Conservation (phyloP, 1,140 invertebrate species). For the Rhizoglyphus robini region DNA sequence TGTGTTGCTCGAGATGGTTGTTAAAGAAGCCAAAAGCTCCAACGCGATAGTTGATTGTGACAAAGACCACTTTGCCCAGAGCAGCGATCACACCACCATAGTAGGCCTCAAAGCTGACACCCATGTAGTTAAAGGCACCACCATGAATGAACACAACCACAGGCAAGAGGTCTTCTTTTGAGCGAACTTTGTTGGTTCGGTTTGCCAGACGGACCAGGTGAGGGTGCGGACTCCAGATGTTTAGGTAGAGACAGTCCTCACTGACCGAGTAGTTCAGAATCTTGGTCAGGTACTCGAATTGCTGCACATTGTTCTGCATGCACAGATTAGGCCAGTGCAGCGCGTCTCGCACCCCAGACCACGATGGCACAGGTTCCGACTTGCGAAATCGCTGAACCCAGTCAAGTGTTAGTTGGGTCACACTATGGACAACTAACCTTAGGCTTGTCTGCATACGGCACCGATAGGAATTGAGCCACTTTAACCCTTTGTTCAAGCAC, state of each 20-base stretch:
- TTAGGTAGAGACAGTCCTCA: constrained; percentile 95
- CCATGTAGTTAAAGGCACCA: constrained; percentile 81
- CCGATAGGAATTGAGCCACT: constrained; percentile 24
- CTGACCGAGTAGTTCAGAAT: constrained; percentile 58
- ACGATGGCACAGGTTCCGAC: neutral
- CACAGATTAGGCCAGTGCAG: constrained; percentile 22
- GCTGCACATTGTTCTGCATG: constrained; percentile 22
- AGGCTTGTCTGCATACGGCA: constrained; percentile 27
- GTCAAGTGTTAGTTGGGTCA: neutral
- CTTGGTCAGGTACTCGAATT: constrained; percentile 14
- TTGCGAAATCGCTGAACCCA: constrained; percentile 21
- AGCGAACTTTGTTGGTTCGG: too few species aligned
- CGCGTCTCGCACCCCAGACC: constrained; percentile 10
- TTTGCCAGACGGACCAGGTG: neutral
- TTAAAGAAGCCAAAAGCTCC: constrained; percentile 84
- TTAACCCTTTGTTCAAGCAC: neutral
- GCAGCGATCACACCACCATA: constrained; percentile 70
- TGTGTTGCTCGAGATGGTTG: constrained; percentile 72
- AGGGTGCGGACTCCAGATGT: constrained; percentile 54
- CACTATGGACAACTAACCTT: neutral
- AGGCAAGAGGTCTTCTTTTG: constrained; percentile 17
- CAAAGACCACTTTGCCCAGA: constrained; percentile 79
- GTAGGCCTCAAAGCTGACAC: constrained; percentile 73
- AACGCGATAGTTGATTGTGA: constrained; percentile 86
- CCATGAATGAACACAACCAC: constrained; percentile 40